Base-by-base conservation (phyloP, 2,797 vertebrate species). In the Diglossa cyanea region DNA sequence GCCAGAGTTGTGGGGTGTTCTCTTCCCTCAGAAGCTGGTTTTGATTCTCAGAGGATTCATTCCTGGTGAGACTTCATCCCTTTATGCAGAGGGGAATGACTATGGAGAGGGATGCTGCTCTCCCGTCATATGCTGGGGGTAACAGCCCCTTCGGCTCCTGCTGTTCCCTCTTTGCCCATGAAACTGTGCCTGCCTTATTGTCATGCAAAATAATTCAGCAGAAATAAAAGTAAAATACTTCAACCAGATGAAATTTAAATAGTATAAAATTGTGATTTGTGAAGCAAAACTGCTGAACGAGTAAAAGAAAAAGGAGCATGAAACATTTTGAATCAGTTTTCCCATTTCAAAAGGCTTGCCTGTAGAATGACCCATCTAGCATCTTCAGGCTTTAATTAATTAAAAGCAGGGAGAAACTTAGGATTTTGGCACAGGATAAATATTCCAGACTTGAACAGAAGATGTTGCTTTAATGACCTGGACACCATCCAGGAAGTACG, bases 401-500 rank as follows among this genome's bases (percentile, higher is more conserved):
- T 97, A 97, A 97, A 95, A 97, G 95, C 67, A 86, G 88, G 84
- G 86, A 96, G 91, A 97, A 95, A 96, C 90, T 65, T 86, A 77
- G 95, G 94, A 92, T 95, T 97, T 97, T 97, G 87, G 94, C 87
- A 94, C 93, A 96, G 96, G 96, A 97, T 98, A 97, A 98, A 98
- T 97, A 98, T 96, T 95, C 94, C 83, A 58, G 39, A 94, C 94
- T 97, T 96, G 94, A 97, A 96, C 76, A 95, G 96, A 97, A 97
- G 97, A 97, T 96, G 94, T 97, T 98, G 95, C 97, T 97, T 98
- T 98, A 98, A 98, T 98, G 97, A 98, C 95, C 97, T 98, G 98
- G 97, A 98, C 93, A 95, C 85, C 91, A 83, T 98, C 98, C 98
- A 98, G 96, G 97, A 98, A 97, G 89, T 95, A 96, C 53, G 96